A percentile compares a stretch with the other conserved stretches of the same genome.
Evolutionary conservation across 2,888 invertebrate genomes (phyloP).

Genomic region (Agonum fuliginosum): DNA sequence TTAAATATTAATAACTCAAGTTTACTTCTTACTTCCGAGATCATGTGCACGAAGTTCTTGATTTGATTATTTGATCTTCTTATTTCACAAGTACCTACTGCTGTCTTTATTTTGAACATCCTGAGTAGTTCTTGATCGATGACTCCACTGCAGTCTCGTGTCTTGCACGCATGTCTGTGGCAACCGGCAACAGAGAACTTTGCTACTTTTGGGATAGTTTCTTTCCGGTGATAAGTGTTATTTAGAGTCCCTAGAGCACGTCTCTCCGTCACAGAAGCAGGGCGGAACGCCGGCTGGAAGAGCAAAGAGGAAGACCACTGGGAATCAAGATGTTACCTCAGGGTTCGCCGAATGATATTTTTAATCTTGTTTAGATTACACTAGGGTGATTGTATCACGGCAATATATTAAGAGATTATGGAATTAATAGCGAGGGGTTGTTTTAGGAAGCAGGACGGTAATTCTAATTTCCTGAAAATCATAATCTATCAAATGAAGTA

Average conservation of each 20-base stretch:
- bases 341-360: conserved; percentile 17
- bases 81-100: too few relatives aligned
- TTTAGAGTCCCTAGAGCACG: conserved; percentile 44
- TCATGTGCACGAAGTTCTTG: too few relatives aligned
- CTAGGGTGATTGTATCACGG: conserved; percentile 1
- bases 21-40: too few relatives aligned
- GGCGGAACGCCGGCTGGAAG: neutral
- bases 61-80: too few relatives aligned
- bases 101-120: too few relatives aligned
- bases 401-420: conserved; percentile 16
- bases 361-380: conserved; percentile 40
- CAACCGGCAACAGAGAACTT: conserved; percentile 17
- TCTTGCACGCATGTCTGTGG: conserved; percentile 17
- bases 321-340: conserved; percentile 24
- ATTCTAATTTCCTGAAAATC: neutral
- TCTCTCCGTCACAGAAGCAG: conserved; percentile 28
- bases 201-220: conserved; percentile 35
- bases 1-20: too few relatives aligned
- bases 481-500: too few relatives aligned
- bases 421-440: neutral
- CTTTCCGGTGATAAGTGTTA: conserved; percentile 55
- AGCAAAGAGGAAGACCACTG: neutral
- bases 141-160: neutral
- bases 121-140: conserved; percentile 21
- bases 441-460: neutral